Conservation (phyloP, 2,113 vertebrate species). For the Myrmecobius fasciatus region DNA sequence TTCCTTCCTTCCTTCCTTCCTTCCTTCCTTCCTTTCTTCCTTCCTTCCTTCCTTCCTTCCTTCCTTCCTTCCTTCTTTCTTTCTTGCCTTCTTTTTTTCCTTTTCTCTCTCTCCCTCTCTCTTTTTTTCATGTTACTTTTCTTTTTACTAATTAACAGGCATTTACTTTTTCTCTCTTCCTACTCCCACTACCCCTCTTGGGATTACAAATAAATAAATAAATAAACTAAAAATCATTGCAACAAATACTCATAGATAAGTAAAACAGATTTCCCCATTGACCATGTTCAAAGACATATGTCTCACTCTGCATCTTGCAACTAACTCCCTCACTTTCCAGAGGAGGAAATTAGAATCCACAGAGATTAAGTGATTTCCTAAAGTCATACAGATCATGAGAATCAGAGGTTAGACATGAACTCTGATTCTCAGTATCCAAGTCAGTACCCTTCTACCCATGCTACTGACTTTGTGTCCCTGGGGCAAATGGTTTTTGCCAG, state of each 20-base stretch:
- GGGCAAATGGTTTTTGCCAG: background rate
- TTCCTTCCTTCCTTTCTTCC: background rate
- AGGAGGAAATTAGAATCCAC: background rate
- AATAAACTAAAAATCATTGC: background rate
- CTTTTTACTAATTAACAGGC: background rate
- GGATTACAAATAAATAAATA: background rate
- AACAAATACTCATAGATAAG: background rate
- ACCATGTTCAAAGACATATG: background rate
- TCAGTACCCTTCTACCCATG: background rate
- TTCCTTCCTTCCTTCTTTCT: background rate
- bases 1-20: background rate
- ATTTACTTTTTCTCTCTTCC: background rate
- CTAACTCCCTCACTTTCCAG: background rate
- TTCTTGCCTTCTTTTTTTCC: too few relatives aligned
- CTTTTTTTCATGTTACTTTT: background rate
- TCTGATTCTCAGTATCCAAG: background rate
- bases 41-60: background rate
- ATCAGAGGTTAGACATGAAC: rapidly evolving
- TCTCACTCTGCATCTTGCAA: background rate
- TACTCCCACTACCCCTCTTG: background rate
- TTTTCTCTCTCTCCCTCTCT: too few relatives aligned
- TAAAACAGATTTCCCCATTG: background rate
- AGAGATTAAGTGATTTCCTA: rapidly evolving
- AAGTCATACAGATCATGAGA: background rate
- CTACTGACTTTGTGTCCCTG: background rate